A percentile compares a stretch with the other conserved stretches of the same genome.
phyloP scores from a whole-genome alignment of 2,888 invertebrate genomes.

The Argyresthia albistria region DNA sequence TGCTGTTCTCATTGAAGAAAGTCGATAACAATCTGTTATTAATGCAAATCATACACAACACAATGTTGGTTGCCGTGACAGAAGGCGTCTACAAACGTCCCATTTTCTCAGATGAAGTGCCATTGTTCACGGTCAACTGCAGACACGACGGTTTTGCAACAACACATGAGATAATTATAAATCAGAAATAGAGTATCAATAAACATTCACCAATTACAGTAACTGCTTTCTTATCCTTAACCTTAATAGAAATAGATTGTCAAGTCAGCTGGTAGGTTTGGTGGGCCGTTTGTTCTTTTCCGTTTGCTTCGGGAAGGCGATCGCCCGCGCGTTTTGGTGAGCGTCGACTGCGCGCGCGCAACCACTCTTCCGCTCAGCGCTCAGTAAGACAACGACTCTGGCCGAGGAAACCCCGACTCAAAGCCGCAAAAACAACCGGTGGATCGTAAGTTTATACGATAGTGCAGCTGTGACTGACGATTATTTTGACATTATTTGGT shows the following conservation, averaged over 20 bases:
- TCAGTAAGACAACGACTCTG: slow-evolving; percentile 62
- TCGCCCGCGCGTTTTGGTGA: slow-evolving; percentile 47
- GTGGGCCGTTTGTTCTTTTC: slow-evolving; percentile 14
- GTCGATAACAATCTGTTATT: no score
- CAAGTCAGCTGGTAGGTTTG: background rate
- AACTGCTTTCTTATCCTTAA: slow-evolving; percentile 55
- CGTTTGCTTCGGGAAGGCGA: slow-evolving; percentile 25
- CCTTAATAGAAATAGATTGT: slow-evolving; percentile 39
- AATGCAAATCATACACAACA: no score
- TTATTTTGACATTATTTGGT: background rate
- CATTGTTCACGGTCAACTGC: no score
- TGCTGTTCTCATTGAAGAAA: no score
- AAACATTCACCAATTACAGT: slow-evolving; percentile 27
- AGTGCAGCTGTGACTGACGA: background rate
- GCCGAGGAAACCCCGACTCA: slow-evolving; percentile 44
- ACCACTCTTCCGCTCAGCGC: slow-evolving; percentile 46
- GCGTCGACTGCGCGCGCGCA: slow-evolving; percentile 46
- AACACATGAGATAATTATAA: no score
- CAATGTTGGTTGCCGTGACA: no score
- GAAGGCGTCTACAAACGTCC: no score
- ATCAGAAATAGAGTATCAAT: slow-evolving; percentile 12
- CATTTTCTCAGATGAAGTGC: no score
- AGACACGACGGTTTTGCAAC: no score
- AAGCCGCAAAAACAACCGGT: background rate
- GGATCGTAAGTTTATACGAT: no score